phyloP scores from a whole-genome alignment of 2,888 invertebrate genomes.

The Ashinkailepas kermadecensis region DNA sequence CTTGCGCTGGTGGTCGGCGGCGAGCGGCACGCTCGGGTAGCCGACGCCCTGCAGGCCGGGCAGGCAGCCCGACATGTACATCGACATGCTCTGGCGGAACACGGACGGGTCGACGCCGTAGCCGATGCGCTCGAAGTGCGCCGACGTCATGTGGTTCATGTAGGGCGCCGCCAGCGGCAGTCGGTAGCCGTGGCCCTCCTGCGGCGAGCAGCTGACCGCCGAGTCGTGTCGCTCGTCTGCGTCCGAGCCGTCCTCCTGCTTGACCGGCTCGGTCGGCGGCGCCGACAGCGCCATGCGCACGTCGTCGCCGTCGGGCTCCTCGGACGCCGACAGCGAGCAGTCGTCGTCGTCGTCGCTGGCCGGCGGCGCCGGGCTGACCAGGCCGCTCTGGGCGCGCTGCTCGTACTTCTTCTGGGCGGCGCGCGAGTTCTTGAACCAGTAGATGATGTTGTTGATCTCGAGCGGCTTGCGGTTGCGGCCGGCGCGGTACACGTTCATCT shows the following conservation, averaged over 20 bases:
- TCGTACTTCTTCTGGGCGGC: conserved; percentile 34
- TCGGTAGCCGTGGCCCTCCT: not conserved
- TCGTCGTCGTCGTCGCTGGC: conserved; percentile 30
- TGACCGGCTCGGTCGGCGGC: not conserved
- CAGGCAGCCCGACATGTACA: conserved; percentile 22
- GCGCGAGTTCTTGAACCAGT: conserved; percentile 71
- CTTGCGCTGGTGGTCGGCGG: conserved; percentile 52
- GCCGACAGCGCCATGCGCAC: not conserved
- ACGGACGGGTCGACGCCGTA: conserved; percentile 12
- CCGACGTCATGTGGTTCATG: not conserved
- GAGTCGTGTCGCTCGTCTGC: not conserved
- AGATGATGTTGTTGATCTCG: conserved; percentile 91
- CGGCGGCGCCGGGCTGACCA: conserved; percentile 30
- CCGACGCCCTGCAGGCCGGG: not conserved
- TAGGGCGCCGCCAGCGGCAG: not conserved
- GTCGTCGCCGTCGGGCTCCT: not conserved
- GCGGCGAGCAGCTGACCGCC: not conserved
- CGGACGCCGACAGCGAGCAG: conserved; percentile 27
- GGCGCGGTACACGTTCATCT: conserved; percentile 85
- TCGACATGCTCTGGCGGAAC: conserved; percentile 3
- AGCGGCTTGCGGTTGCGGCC: conserved; percentile 85
- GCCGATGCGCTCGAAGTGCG: not conserved
- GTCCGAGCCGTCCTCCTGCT: conserved; percentile 11
- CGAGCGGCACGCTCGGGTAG: not conserved
- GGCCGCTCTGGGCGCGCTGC: conserved; percentile 31